Evolutionary conservation across 2,888 invertebrate species (phyloP), one percentile per base, ranked within the genome.

Genomic region (Dioctria rufipes): DNA sequence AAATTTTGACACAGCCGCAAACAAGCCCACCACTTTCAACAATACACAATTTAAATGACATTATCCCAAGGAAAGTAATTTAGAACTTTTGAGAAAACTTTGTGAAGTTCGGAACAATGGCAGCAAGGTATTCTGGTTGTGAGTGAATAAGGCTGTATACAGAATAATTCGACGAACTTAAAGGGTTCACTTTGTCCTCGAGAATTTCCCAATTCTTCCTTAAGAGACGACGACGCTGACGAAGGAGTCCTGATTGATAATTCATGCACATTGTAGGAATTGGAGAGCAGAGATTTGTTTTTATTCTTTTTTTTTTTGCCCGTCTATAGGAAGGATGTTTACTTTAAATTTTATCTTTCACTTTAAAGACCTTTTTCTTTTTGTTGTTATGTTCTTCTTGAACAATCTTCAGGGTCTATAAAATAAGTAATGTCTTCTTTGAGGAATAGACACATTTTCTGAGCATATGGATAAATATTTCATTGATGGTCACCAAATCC

Each of bases 51-150:
- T 73, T 73, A 73, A 73, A 42, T 73, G 73, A 13, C 60, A 73
- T 73, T 73, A 60, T 8, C 54, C 73, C 5, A 51, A 13, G 13
- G 40, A 58, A 54, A 42, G 60, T 60, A 73, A 73, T 73, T 73
- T 43, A 39, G 60, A 73, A 73, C 58, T 73, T 73, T 58, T 58
- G 49, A 25, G 69, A 8, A 67, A 73, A 73, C 73, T 73, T 73
- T 71, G 54, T 49, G n/a, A 73, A n/a, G 58, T 58, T 60, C 58
- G 39, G 13, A 73, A 73, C 73, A 73, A 73, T 13, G 58, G 25
- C 25, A 73, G 42, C n/a, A 54, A 2, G 54, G 54, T 54, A 54
- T 54, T 54, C 54, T 6, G 5, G 54, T 3, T 54, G 11, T 46
- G 54, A n/a, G 11, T 54, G 54, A n/a, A 40, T 49, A 46, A 25